Conservation (phyloP, 2,797 vertebrate species). For the Sciaenops ocellatus region DNA sequence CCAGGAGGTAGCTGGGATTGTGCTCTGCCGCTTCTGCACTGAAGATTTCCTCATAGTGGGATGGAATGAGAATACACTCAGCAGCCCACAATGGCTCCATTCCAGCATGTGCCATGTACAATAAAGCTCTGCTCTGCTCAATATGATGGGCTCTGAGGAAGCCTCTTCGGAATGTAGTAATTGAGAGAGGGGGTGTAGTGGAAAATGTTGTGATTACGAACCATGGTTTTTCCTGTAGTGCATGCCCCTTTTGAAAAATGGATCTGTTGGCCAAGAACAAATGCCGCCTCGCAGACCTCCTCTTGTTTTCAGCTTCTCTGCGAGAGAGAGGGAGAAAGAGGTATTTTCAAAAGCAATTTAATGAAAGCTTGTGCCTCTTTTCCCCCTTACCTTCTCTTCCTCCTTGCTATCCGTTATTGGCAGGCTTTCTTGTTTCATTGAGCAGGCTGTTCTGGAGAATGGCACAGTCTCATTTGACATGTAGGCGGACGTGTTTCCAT, state of each 20-base stretch:
- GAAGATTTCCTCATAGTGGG: conserved; percentile 72
- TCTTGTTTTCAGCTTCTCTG: conserved; percentile 60
- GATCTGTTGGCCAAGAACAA: conserved; percentile 60
- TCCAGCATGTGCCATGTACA: conserved; percentile 74
- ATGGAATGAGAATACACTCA: conserved; percentile 70
- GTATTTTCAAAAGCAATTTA: conserved; percentile 65
- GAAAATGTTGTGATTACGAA: conserved; percentile 66
- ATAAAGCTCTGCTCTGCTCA: conserved; percentile 70
- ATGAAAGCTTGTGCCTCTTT: conserved; percentile 57
- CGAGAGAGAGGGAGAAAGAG: conserved; percentile 19
- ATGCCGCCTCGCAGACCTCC: conserved; percentile 42
- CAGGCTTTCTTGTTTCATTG: conserved; percentile 52
- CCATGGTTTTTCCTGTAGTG: conserved; percentile 55
- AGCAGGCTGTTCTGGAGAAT: conserved; percentile 41
- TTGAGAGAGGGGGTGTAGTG: conserved; percentile 65
- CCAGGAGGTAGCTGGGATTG: conserved; percentile 65
- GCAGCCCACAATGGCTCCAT: conserved; percentile 69
- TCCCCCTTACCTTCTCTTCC: conserved; percentile 18
- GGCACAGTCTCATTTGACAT: conserved; percentile 48
- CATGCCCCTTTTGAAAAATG: conserved; percentile 59
- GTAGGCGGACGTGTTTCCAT: conserved; percentile 74
- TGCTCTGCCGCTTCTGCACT: conserved; percentile 53
- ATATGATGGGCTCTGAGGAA: conserved; percentile 70
- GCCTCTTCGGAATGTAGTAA: conserved; percentile 70
- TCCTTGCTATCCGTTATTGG: conserved; percentile 48